Evolutionary conservation across 2,888 invertebrate species (phyloP).

Genomic region (Calameuta pallipes): DNA sequence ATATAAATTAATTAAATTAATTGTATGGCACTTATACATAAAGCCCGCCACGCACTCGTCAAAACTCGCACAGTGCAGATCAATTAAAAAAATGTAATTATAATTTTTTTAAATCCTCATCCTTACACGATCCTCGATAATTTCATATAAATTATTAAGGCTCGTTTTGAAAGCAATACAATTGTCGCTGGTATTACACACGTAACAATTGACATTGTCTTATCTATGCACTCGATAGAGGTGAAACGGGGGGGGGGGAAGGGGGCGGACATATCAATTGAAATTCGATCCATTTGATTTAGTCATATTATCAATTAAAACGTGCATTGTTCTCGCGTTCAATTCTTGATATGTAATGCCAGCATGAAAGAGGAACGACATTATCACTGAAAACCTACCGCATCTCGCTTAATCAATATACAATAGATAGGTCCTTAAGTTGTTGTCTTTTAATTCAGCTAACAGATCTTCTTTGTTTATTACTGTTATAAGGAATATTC

Average conservation of each 20-base stretch:
- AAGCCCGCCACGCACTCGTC: not conserved
- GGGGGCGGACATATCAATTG: not conserved
- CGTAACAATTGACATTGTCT: slow-evolving; percentile 18
- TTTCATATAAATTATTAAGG: not conserved
- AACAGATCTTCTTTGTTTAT: slow-evolving; percentile 22
- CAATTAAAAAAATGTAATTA: too few relatives aligned
- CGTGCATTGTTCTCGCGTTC: slow-evolving; percentile 2
- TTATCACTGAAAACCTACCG: slow-evolving; percentile 28
- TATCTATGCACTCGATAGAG: not conserved
- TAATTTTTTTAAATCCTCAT: not conserved
- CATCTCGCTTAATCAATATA: slow-evolving; percentile 38
- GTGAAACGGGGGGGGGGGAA: too few relatives aligned
- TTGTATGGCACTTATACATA: not conserved
- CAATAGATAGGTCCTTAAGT: slow-evolving; percentile 16
- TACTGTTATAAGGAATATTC: not conserved
- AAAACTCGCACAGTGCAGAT: too few relatives aligned
- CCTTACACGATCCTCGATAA: not conserved
- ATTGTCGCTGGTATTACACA: slow-evolving; percentile 21
- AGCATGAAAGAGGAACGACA: slow-evolving; percentile 29
- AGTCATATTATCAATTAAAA: not conserved
- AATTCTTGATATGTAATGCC: slow-evolving; percentile 33
- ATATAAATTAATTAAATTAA: not conserved
- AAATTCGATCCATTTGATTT: not conserved
- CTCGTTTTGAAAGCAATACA: slow-evolving; percentile 32
- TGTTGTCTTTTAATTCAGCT: slow-evolving; percentile 21